Percentiles rank a stretch among this genome's conserved stretches.
Conservation (phyloP, 2,888 invertebrate species). For the Adineta ricciae region DNA sequence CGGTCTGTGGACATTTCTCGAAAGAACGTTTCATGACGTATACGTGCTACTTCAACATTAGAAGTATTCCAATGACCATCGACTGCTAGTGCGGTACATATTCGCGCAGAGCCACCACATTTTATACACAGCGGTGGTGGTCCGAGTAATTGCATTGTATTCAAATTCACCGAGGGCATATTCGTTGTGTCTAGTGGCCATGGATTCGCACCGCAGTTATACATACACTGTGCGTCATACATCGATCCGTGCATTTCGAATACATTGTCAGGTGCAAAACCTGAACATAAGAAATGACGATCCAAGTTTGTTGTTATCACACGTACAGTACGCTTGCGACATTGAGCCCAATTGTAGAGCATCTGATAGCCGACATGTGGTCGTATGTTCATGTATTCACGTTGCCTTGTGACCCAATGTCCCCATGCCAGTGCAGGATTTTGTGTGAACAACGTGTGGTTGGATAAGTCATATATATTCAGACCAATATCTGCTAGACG, state of each 20-base stretch:
- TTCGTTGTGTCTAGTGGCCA: not conserved
- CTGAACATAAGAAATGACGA: not conserved
- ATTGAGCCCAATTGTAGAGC: not conserved
- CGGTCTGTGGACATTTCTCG: not conserved
- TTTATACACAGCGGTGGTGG: not conserved
- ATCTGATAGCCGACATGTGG: not conserved
- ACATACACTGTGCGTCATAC: not conserved
- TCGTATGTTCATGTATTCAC: not conserved
- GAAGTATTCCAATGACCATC: not conserved
- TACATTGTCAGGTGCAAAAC: not conserved
- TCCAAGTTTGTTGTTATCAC: not conserved
- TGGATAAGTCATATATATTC: not conserved
- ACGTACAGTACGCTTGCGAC: not conserved
- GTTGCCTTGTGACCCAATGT: not conserved
- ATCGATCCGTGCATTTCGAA: not conserved
- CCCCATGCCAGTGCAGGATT: not conserved
- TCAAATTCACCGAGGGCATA: not conserved
- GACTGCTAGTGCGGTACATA: not conserved
- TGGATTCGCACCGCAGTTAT: not conserved
- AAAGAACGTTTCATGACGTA: not conserved
- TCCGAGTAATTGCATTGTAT: not conserved
- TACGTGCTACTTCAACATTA: not conserved
- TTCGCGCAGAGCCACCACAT: not conserved
- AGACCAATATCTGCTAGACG: not conserved
- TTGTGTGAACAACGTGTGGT: not conserved